Evolutionary conservation across 2,888 invertebrate genomes (phyloP), one percentile per base, ranked within the genome.

Genomic region (Podabrus alpinus): DNA sequence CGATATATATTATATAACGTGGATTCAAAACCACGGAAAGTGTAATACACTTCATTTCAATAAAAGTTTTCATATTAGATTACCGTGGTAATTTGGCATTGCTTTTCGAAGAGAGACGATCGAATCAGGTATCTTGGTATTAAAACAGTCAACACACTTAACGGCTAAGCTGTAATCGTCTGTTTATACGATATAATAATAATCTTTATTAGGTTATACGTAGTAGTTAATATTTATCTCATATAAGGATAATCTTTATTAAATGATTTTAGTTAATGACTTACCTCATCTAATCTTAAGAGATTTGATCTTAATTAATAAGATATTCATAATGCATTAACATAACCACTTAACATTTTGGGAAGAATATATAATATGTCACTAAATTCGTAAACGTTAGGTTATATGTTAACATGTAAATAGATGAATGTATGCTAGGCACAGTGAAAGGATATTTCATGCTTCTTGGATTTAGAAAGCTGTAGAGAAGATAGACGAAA

Each of bases 351-450:
- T 69, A 61, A 66, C 24, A 25, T 74, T 68, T 71, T 72, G 64
- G 72, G 15, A 69, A 59, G 70, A 69, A 72, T 75, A 70, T 67
- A 68, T 72, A 69, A 69, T 72, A 60, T 29, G 59, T 73, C 69
- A 72, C 69, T 72, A 61, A 75, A 67, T 69, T 60, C 67, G 59
- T 59, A 59, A 59, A 72, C 69, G 67, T 72, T 70, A 73, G 67
- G 70, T 67, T 24, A 70, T 73, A 75, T 64, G 70, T 73, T 70
- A 75, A 73, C 75, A 70, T 75, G 75, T 75, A 75, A 75, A 75
- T 75, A 75, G 75, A 72, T 16, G 72, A 69, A 73, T 72, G 72
- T 69, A 69, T 72, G 72, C 70, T 73, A 73, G 75, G 61, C 70
- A 75, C 45, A 70, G 75, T 75, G 69, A 75, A 75, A 75, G 69